These are phyloP conservation scores for Meloe dianella DNA, from an alignment of 2,888 invertebrate species.

Conservation along the genomic window DNA sequence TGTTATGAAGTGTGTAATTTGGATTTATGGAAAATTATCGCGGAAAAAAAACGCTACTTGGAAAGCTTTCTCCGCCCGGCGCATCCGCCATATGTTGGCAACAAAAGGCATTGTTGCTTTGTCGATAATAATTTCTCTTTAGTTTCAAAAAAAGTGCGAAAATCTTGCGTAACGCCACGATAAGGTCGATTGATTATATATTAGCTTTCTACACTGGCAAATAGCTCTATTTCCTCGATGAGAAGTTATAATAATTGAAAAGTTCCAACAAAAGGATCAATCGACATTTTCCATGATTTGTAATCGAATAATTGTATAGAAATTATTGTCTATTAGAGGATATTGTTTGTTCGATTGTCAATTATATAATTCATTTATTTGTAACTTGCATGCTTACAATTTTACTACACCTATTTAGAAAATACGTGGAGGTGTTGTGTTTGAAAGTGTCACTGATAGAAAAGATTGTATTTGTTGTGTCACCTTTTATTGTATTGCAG, in stretches of 20 bases:
- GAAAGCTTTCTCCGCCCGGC: background rate
- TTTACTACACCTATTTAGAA: background rate
- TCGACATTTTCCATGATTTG: background rate
- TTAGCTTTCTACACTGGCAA: background rate
- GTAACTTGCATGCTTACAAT: background rate
- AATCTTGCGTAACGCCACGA: background rate
- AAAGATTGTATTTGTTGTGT: no score
- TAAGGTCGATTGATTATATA: background rate
- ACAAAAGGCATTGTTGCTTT: background rate
- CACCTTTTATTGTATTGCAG: no score
- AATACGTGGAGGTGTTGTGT: background rate
- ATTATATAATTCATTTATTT: background rate
- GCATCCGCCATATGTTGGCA: background rate
- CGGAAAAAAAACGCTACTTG: background rate
- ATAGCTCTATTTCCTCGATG: background rate
- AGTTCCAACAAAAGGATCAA: background rate
- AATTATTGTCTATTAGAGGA: background rate
- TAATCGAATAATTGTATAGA: no score
- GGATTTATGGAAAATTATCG: background rate
- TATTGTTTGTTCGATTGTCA: background rate
- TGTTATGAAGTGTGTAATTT: background rate
- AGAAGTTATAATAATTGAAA: background rate
- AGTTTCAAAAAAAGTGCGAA: background rate
- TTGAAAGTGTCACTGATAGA: background rate
- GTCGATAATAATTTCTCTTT: background rate